These are phyloP conservation scores for Dexiosoma caninum DNA, from an alignment of 2,888 invertebrate genomes.

Conservation along the genomic window DNA sequence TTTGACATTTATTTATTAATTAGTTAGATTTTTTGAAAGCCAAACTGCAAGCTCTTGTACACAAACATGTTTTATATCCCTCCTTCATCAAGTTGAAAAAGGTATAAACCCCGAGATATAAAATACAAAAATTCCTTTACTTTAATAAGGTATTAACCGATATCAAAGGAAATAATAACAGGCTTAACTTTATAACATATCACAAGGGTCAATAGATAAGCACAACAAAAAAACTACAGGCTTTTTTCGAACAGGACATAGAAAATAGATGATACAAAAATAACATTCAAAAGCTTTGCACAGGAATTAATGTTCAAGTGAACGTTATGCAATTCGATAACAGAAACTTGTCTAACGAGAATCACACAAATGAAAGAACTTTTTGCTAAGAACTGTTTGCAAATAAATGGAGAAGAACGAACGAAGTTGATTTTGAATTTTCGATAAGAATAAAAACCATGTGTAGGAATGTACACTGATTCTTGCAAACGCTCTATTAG, in stretches of 20 bases:
- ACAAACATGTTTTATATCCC: background rate
- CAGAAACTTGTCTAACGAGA: no score
- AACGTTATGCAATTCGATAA: background rate
- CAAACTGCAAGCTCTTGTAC: background rate
- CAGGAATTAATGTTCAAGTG: constrained; percentile 37
- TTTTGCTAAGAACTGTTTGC: no score
- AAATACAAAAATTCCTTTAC: constrained; percentile 19
- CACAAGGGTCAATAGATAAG: constrained; percentile 28
- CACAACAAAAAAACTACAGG: background rate
- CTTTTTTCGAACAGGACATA: background rate
- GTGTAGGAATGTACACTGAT: no score
- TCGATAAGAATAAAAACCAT: no score
- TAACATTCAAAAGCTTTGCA: background rate
- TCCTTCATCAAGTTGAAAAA: constrained; percentile 35
- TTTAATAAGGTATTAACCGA: constrained; percentile 49
- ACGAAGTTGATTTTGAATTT: no score
- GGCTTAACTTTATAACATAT: constrained; percentile 51
- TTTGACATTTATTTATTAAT: constrained; percentile 57
- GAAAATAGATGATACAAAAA: background rate
- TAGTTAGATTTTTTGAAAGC: constrained; percentile 44
- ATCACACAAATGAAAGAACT: no score
- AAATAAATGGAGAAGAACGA: no score
- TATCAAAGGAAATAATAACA: background rate
- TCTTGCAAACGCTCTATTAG: no score
- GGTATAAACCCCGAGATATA: constrained; percentile 13